Evolutionary conservation across 1,140 invertebrate genomes (phyloP).

Genomic region (Cotesia vestalis): DNA sequence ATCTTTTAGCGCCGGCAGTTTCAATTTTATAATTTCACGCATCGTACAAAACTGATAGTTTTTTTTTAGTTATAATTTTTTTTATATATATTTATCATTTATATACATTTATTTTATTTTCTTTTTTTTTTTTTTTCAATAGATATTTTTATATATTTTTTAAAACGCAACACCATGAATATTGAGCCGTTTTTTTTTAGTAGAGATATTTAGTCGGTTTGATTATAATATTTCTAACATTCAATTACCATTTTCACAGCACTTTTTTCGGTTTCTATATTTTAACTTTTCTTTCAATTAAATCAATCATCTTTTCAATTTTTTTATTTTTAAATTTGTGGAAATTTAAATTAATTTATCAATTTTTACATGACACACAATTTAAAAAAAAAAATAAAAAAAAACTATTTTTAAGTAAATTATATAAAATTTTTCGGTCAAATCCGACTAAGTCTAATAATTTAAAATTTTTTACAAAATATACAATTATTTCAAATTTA

Average conservation of each 20-base stretch:
- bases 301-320: constrained; percentile 36
- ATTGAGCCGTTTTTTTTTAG: constrained; percentile 2
- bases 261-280: constrained; percentile 47
- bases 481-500: too few species aligned
- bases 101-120: constrained; percentile 30
- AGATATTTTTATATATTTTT: too few species aligned
- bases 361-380: too few species aligned
- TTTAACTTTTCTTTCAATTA: constrained; percentile 45
- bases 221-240: constrained; percentile 36
- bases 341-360: too few species aligned
- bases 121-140: not conserved
- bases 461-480: too few species aligned
- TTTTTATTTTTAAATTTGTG: not conserved
- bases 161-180: constrained; percentile 1
- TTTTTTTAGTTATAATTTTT: constrained; percentile 7
- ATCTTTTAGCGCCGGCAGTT: constrained; percentile 11
- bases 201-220: constrained; percentile 37
- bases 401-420: too few species aligned
- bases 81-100: not conserved
- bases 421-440: too few species aligned
- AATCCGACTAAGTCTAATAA: too few species aligned
- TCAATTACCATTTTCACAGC: constrained; percentile 54
- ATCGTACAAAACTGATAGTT: not conserved
- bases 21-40: constrained; percentile 6
- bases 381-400: too few species aligned